Evolutionary conservation across 2,797 vertebrate species (phyloP), one percentile per base, ranked within the genome.

Genomic region (Stomatorhinus walkeri): DNA sequence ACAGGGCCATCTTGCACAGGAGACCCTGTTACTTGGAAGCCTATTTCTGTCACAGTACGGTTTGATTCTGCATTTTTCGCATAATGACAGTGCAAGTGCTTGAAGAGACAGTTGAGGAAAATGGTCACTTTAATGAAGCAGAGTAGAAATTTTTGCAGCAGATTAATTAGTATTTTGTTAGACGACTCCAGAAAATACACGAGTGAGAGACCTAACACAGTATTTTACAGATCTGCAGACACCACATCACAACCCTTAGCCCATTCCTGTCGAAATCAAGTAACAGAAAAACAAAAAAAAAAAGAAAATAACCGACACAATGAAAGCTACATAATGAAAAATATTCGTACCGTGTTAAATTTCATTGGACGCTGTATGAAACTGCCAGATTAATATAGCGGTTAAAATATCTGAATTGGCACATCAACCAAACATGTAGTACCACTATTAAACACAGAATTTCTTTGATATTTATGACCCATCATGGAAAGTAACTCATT

Each of bases 91-190:
- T 40, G 43, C 36, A 88, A 91, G 91, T 83, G 87, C 88, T 56
- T 0, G 46, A 83, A 36, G 87, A 91, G 89, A 91, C 52, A 16
- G 52, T 28, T 46, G 89, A 91, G 92, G 92, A 93, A 92, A 94
- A 93, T 92, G 84, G 51, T 93, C 92, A 92, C 91, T 96, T 96
- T 95, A 95, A 94, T 95, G 90, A 90, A 89, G 90, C 88, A 94
- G 92, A 91, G 14, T 92, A 87, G 72, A 91, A n/a, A 49, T 19
- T 51, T 84, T 91, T 56, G 91, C 91, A 90, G 92, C 91, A 93
- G 89, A 89, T 90, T 91, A 81, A 90, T 89, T 91, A 87, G 85
- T 36, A 87, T 56, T 87, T 87, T 52, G 48, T 87, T 92, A 92
- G 88, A 90, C 72, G 64, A 51, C 48, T 48, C 86, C 90, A 52